Evolutionary conservation across 2,888 invertebrate species (phyloP), one percentile per base, ranked within the genome.

Genomic region (Phyto melanocephala): DNA sequence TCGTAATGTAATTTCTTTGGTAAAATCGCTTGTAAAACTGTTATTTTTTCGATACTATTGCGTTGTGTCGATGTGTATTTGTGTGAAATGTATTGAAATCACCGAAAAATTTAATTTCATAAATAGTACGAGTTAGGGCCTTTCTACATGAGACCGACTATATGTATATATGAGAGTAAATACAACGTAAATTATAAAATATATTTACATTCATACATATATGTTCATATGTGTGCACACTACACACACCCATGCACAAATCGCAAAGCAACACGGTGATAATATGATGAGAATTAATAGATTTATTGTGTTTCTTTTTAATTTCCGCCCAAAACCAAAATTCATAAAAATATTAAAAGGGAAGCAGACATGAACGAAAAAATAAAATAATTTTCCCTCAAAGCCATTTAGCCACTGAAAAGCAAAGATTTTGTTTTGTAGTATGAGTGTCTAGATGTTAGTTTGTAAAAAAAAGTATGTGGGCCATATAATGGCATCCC

Each of bases 261-360:
- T n/a, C n/a, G n/a, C 52, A 24, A 2, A 24, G n/a, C 52, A 28
- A 28, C n/a, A 52, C 28, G 13, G 15, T 15, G 17, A 28, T 60
- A 60, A 58, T 47, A 33, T 37, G 63, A 56, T 33, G 62, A 63
- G 54, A 40, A 50, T n/a, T n/a, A n/a, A n/a, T 40, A 62, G 37
- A 24, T 62, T 45, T 37, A 63, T 28, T 65, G 20, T 17, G 10
- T 37, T 56, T 75, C 4, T 1, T 58, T 58, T 37, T 58, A 20
- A 8, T 67, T 35, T 71, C 10, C 35, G 37, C 2, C n/a, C 11
- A 35, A 37, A 70, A 54, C 42, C 17, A 15, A 60, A 67, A 40
- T 54, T 67, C 52, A 54, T 28, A 40, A 67, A 20, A 37, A 67
- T 67, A 37, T 50, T 20, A 67, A 65, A 37, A 22, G 52, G 37